Evolutionary conservation across 2,113 vertebrate species (phyloP).

Genomic region (Plecotus auritus): DNA sequence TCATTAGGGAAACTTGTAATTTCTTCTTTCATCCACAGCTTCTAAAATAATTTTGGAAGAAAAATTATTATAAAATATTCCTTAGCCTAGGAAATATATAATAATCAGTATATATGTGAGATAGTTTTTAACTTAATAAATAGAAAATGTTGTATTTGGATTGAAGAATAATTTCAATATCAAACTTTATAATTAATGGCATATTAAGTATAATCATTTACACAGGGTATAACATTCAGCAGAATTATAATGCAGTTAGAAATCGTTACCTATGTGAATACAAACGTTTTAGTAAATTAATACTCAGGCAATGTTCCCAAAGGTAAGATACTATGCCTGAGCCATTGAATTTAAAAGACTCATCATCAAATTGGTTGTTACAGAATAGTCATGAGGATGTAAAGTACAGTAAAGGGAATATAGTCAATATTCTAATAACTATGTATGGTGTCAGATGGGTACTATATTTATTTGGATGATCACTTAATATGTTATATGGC

Average conservation of each 20-base stretch:
- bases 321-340: not conserved
- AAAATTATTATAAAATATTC: not conserved
- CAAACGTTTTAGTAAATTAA: not conserved
- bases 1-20: not conserved
- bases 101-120: not conserved
- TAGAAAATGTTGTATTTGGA: not conserved
- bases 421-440: not conserved
- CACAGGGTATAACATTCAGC: not conserved
- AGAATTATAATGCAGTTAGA: not conserved
- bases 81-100: not conserved
- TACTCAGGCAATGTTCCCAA: not conserved
- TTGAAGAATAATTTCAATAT: not conserved
- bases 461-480: not conserved
- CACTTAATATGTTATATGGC: not conserved
- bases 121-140: not conserved
- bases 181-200: not conserved
- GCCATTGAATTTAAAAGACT: not conserved
- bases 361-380: not conserved
- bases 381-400: not conserved
- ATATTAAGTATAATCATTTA: not conserved
- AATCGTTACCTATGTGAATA: not conserved
- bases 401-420: not conserved
- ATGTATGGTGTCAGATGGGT: not conserved
- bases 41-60: not conserved
- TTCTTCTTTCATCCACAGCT: not conserved